Evolutionary conservation across 1,140 invertebrate genomes (phyloP), one percentile per base, ranked within the genome.

Genomic region (Pantala flavescens): DNA sequence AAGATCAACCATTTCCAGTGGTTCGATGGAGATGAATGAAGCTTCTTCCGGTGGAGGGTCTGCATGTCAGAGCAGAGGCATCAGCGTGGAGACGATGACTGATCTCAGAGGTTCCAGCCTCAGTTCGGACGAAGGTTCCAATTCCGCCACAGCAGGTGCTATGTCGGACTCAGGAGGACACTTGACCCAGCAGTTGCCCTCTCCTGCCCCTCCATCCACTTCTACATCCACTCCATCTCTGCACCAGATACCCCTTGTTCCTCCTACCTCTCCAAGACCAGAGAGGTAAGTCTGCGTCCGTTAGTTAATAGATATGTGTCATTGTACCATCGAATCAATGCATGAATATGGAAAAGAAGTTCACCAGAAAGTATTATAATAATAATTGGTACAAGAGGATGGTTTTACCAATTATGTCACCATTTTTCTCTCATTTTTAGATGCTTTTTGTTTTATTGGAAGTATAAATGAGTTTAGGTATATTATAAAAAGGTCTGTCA

Each of bases 61-160:
- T 16, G 16, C 14, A 21, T 63, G 49, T 75, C 78, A 81, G 0
- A 85, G 84, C 73, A 82, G 86, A 77, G 86, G 84, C 74, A 81
- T 87, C 7, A 87, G 86, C 78, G 83, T 87, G 73, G 86, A 88
- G 75, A 84, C 84, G 63, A 82, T 80, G 36, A 84, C 84, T 72
- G 86, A 85, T 70, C 82, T 85, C 12, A 77, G 86, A 75, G 86
- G 84, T 16, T 87, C 86, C 0, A 87, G 86, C 78, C 83, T 87
- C n/a, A 87, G 86, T 72, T 87, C 86, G 0, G 87, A 88, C 75
- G 87, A 88, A 77, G 86, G 86, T 79, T 83, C 81, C 80, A 63
- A 63, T 21, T 16, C 49, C 12, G 49, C 49, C 49, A 36, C 28
- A 36, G 28, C 28, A 36, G 28, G 28, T 2, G 28, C 28, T 2